These are phyloP conservation scores for Eremobia ochroleuca DNA, from an alignment of 2,888 invertebrate species.

Conservation along the genomic window DNA sequence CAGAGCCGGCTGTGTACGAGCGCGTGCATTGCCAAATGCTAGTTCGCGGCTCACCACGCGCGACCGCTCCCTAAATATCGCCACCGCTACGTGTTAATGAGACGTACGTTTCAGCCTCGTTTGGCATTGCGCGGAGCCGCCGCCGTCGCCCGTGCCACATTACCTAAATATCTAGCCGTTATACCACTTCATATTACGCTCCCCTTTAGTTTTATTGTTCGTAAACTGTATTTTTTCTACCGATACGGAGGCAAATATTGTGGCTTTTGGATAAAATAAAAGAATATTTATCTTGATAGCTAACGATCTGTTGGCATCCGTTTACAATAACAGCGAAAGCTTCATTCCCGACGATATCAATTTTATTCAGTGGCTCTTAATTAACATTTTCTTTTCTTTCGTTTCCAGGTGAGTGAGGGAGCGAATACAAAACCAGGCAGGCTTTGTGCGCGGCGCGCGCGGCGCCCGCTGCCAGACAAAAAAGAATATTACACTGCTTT, in stretches of 20 bases:
- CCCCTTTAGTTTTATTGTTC: conserved; percentile 58
- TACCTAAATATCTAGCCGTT: conserved; percentile 72
- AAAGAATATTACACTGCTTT: conserved; percentile 89
- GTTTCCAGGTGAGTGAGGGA: conserved; percentile 90
- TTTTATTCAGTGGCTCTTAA: conserved; percentile 90
- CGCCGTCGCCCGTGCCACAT: conserved; percentile 63
- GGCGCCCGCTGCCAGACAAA: conserved; percentile 80
- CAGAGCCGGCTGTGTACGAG: conserved; percentile 83
- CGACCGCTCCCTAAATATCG: conserved; percentile 85
- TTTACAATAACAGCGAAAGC: conserved; percentile 85
- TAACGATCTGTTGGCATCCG: conserved; percentile 81
- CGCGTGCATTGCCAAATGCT: conserved; percentile 89
- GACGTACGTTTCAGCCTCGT: conserved; percentile 85
- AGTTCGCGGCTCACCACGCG: conserved; percentile 90
- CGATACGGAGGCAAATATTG: conserved; percentile 41
- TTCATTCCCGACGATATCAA: conserved; percentile 87
- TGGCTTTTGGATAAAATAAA: conserved; percentile 63
- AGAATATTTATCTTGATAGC: conserved; percentile 65
- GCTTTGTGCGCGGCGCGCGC: conserved; percentile 83
- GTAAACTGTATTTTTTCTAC: conserved; percentile 43
- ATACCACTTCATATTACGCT: conserved; percentile 57
- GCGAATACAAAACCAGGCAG: conserved; percentile 85
- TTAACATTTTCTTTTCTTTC: conserved; percentile 91
- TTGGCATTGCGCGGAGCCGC: conserved; percentile 79
- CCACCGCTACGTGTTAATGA: conserved; percentile 87